These are phyloP conservation scores for Pelagia noctiluca DNA, from an alignment of 30 jellyfish, hydroid and myxozoan species.

Conservation along the genomic window DNA sequence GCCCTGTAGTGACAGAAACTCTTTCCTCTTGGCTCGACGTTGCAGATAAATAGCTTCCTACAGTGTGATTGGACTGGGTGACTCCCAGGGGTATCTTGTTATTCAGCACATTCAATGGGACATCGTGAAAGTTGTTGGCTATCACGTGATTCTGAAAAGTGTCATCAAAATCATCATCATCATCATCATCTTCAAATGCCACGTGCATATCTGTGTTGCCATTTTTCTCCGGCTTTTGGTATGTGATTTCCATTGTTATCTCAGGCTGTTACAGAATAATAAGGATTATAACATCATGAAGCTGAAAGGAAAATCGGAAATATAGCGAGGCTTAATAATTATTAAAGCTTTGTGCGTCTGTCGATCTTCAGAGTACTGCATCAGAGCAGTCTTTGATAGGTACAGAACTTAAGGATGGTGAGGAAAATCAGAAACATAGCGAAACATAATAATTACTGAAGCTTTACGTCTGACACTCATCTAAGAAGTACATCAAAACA, in stretches of 20 bases:
- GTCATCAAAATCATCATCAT: neutral
- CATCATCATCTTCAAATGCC: conserved; percentile 26
- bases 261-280: conserved; percentile 20
- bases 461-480: no score
- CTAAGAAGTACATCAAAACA: no score
- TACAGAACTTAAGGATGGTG: no score
- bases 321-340: neutral
- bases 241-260: conserved; percentile 28
- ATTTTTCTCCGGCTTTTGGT: neutral
- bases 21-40: conserved; percentile 22
- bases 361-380: neutral
- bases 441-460: no score
- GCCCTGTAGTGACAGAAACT: conserved; percentile 19
- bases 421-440: no score
- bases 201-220: conserved; percentile 23
- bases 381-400: neutral
- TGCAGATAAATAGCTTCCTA: conserved; percentile 6
- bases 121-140: conserved; percentile 30
- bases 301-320: neutral
- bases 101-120: conserved; percentile 13
- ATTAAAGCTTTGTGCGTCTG: neutral
- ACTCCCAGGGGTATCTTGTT: neutral
- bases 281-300: neutral
- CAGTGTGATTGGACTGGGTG: neutral
- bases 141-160: conserved; percentile 4